Base-by-base conservation (phyloP, 2,888 invertebrate genomes). In the Chouioia cunea region DNA sequence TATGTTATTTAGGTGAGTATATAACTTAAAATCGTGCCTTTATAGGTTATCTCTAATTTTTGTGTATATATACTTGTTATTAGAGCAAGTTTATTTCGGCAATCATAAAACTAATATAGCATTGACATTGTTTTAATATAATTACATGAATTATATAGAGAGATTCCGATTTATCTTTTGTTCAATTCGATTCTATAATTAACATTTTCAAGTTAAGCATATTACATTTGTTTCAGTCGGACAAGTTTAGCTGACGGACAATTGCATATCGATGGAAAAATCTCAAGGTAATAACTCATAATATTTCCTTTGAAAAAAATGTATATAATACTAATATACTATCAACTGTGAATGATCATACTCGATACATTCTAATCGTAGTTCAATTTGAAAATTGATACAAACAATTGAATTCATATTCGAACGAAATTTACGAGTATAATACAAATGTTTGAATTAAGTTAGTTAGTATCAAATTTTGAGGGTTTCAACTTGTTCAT, bases 1-100 rank as follows among this genome's bases (percentile, higher is more conserved):
- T 52, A 79, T 81, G 74, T 65, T 85, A 60, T 83, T 81, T 65
- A 80, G 80, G 85, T 85, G 75, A 68, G 79, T 75, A 60, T 20
- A 57, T 36, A 36, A 22, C n/a, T 48, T 48, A 47, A 14, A 20
- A 18, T 50, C 18, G 18, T 46, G 2, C 4, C n/a, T n/a, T 10
- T 16, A 16, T 36, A 52, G 20, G 16, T 14, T 20, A 22, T 15
- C 4, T 6, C 2, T 52, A 10, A 36, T n/a, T 65, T 65, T 65
- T 65, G 56, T 50, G 16, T 47, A 27, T 3, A 18, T 8, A 56
- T 14, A 22, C 36, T 57, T 22, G 22, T 18, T 44, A 52, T n/a
- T 36, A 48, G 46, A 50, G 66, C 20, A 58, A 59, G 48, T n/a
- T n/a, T 36, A 52, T 50, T 58, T 27, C 14, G 66, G 12, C 23